Base-by-base conservation (phyloP, 2,113 vertebrate genomes). In the Takifugu flavidus region DNA sequence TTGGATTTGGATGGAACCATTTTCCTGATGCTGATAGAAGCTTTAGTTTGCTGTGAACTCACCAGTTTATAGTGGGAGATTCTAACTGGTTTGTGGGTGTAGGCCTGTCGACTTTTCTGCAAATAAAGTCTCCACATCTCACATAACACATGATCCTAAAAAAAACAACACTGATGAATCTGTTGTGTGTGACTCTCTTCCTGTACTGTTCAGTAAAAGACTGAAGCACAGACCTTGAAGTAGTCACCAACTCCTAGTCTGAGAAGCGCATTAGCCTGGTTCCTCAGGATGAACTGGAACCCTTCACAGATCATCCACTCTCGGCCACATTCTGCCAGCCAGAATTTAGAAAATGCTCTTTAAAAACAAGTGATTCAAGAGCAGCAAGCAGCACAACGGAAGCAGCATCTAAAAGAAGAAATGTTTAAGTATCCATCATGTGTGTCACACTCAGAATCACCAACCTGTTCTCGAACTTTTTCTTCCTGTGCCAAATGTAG, bases 271-370 rank as follows among this genome's bases (percentile, higher is more conserved):
- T 94, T 86, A 20, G 94, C 94, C 86, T 99, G 96, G 51, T 90
- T 91, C 65, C 62, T 90, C 44, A 99, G 91, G 57, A 98, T 87
- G 53, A 92, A 84, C 86, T 99, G 96, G 84, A 98, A 98, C 1
- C 92, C 96, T 82, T 99, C 96, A 29, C 94, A 96, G 56, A 95
- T 39, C 62, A 89, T 88, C 96, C 95, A 98, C 53, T 91, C 81
- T 1, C 59, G 56, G 0, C 72, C 76, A 1, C 25, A 0, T n/a
- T 77, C 89, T 90, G 67, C 45, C 20, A 20, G 20, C 20, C 20
- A 20, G 20, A 20, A 20, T 20, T 20, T 20, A 20, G 20, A 20
- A 20, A 20, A 20, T 20, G 20, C 20, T 20, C 20, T 20, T 20
- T 20, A 20, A 20, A 20, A 20, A 20, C 20, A 20, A 20, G 20